Percentiles rank a stretch among this genome's conserved stretches.
phyloP scores from a whole-genome alignment of 1,140 invertebrate genomes.

The Gonioctena quinquepunctata region DNA sequence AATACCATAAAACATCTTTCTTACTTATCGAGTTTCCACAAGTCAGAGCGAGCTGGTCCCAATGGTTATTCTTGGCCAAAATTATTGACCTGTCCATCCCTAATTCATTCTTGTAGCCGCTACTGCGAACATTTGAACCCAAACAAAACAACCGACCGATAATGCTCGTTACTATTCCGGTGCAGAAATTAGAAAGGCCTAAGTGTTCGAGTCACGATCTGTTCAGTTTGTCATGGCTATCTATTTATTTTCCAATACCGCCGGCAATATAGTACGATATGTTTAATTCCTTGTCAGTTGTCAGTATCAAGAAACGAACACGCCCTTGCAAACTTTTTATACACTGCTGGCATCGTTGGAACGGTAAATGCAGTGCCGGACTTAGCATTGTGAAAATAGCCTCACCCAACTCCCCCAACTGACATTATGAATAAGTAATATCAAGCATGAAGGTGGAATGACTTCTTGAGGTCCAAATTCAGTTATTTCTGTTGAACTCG shows the following conservation, averaged over 20 bases:
- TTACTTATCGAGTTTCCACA: too few relatives aligned
- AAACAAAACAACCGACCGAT: not conserved
- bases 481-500: too few relatives aligned
- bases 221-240: slow-evolving; percentile 29
- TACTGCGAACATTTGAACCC: not conserved
- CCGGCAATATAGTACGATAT: not conserved
- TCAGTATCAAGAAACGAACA: slow-evolving; percentile 10
- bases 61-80: too few relatives aligned
- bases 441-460: too few relatives aligned
- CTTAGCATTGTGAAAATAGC: too few relatives aligned
- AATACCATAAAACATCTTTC: too few relatives aligned
- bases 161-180: slow-evolving; percentile 7
- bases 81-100: too few relatives aligned
- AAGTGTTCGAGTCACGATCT: slow-evolving; percentile 37
- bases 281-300: slow-evolving; percentile 14
- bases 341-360: not conserved
- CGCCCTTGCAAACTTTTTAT: not conserved
- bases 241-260: slow-evolving; percentile 17
- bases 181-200: slow-evolving; percentile 36
- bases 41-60: too few relatives aligned
- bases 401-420: too few relatives aligned
- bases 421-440: too few relatives aligned
- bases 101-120: not conserved
- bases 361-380: not conserved
- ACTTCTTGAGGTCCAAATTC: too few relatives aligned